A percentile compares a stretch with the other conserved stretches of the same genome.
phyloP scores from a whole-genome alignment of 2,797 vertebrate species.

The Tragelaphus eurycerus region DNA sequence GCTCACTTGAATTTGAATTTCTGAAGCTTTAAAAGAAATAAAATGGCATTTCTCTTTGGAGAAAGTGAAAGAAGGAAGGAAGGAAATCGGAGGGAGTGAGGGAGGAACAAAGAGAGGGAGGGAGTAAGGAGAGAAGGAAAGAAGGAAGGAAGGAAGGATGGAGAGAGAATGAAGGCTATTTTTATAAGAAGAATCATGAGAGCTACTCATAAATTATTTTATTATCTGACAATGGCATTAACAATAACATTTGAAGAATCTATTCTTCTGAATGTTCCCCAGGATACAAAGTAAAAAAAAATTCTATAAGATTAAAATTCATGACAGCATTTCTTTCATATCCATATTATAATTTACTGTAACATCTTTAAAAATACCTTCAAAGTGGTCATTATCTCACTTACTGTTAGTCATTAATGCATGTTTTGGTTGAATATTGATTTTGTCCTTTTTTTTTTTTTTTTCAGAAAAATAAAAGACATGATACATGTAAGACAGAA shows the following conservation, averaged over 20 bases:
- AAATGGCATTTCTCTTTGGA: background rate
- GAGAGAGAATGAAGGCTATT: background rate
- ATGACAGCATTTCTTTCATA: background rate
- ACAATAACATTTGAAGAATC: background rate
- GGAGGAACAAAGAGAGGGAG: too few species aligned
- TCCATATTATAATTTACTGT: background rate
- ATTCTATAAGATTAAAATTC: background rate
- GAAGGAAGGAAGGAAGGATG: background rate
- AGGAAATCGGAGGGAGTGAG: rapidly evolving
- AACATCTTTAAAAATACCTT: background rate
- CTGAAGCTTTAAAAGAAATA: slow-evolving; percentile 2
- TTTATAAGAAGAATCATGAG: background rate
- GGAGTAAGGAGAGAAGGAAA: background rate
- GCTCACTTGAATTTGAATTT: background rate
- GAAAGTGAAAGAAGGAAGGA: background rate
- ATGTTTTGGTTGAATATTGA: background rate
- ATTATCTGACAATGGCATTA: background rate
- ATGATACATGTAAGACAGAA: background rate
- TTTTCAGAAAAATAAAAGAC: background rate
- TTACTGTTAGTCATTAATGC: background rate
- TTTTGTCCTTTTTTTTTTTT: background rate
- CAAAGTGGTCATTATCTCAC: background rate
- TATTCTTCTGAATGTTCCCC: background rate
- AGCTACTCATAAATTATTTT: background rate
- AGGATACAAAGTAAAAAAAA: background rate